A percentile compares a stretch with the other conserved stretches of the same genome.
phyloP scores from a whole-genome alignment of 2,888 invertebrate genomes.

The Parnassius smintheus region DNA sequence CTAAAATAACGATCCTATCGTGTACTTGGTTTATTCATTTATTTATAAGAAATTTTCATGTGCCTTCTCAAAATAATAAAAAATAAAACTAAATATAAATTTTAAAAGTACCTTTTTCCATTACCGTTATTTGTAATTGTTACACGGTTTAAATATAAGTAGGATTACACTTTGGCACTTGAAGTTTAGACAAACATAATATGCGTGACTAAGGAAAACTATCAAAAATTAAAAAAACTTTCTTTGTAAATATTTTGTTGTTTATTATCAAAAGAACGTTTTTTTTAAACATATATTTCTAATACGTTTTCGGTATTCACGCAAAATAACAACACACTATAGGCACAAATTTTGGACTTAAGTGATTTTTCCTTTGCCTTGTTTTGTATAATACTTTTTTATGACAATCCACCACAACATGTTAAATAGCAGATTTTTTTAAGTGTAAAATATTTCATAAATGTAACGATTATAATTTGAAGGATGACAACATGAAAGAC shows the following conservation, averaged over 20 bases:
- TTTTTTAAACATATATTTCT: not conserved
- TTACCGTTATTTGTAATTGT: slow-evolving; percentile 67
- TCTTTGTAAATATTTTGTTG: too few species aligned
- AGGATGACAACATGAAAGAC: slow-evolving; percentile 72
- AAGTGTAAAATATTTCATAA: slow-evolving; percentile 25
- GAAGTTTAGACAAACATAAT: slow-evolving; percentile 42
- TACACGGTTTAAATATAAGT: slow-evolving; percentile 62
- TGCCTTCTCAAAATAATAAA: slow-evolving; percentile 76
- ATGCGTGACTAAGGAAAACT: slow-evolving; percentile 46
- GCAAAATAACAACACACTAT: slow-evolving; percentile 3
- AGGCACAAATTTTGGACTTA: slow-evolving; percentile 26
- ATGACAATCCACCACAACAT: not conserved
- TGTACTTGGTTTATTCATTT: slow-evolving; percentile 56
- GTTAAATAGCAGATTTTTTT: slow-evolving; percentile 28
- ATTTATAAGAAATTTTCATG: slow-evolving; percentile 77
- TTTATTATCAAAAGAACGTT: too few species aligned
- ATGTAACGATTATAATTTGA: slow-evolving; percentile 32
- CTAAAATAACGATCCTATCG: slow-evolving; percentile 27
- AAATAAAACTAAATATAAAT: slow-evolving; percentile 54
- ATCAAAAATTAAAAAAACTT: slow-evolving; percentile 21
- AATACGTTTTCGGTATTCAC: slow-evolving; percentile 14
- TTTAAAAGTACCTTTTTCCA: slow-evolving; percentile 64
- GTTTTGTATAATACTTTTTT: not conserved
- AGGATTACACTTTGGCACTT: slow-evolving; percentile 61
- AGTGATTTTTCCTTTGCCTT: slow-evolving; percentile 24